Conservation (phyloP, 2,113 vertebrate genomes). For the Acinonyx jubatus region DNA sequence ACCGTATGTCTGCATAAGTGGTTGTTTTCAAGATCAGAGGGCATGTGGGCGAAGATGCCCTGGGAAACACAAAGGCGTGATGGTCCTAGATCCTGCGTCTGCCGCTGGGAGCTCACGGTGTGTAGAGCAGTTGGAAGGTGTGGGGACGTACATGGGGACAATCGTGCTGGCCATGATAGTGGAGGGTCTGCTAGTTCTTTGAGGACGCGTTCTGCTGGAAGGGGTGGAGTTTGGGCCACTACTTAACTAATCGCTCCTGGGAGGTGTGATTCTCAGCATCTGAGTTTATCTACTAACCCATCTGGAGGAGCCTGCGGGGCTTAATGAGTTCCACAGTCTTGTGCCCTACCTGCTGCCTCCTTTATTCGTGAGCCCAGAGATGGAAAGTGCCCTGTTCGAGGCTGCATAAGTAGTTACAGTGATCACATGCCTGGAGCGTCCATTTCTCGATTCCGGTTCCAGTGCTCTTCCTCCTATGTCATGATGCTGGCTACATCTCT, state of each 20-base stretch:
- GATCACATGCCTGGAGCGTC: neutral
- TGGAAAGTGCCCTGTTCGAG: neutral
- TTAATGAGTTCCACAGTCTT: neutral
- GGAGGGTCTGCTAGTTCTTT: neutral
- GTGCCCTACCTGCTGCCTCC: accelerated
- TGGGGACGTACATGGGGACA: neutral
- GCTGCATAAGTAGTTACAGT: neutral
- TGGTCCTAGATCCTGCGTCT: neutral
- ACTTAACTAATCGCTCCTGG: accelerated
- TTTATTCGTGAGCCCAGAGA: neutral
- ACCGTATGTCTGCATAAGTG: neutral
- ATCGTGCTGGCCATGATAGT: accelerated
- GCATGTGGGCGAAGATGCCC: neutral
- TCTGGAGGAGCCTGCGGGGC: neutral
- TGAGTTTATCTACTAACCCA: neutral
- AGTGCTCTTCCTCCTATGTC: neutral
- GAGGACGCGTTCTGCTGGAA: neutral
- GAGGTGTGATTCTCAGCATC: neutral
- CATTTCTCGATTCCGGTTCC: neutral
- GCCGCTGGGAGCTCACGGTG: neutral
- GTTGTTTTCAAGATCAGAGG: neutral
- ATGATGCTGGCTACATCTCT: neutral
- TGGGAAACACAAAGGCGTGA: neutral
- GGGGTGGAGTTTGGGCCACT: neutral
- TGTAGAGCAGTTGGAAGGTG: neutral